Conservation (phyloP, 2,113 vertebrate species). For the Ranitomeya imitator region DNA sequence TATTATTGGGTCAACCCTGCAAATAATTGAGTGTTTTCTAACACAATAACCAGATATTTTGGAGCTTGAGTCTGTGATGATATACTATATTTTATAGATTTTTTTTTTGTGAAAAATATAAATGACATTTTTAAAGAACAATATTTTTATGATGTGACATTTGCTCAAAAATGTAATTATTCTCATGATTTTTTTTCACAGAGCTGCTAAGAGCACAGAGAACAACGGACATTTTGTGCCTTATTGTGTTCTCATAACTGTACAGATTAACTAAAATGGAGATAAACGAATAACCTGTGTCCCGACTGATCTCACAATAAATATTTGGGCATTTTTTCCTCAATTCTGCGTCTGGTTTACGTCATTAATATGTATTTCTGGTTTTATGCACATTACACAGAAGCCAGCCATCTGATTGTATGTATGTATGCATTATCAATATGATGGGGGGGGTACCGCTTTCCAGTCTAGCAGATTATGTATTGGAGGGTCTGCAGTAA, state of each 20-base stretch:
- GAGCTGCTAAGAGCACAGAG: not conserved
- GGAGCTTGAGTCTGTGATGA: not conserved
- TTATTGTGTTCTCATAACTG: not conserved
- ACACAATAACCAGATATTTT: not conserved
- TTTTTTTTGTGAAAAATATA: not conserved
- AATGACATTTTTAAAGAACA: not conserved
- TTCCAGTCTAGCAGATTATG: no score
- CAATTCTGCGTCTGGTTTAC: not conserved
- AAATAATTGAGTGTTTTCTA: not conserved
- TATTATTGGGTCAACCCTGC: not conserved
- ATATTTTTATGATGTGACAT: not conserved
- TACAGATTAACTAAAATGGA: not conserved
- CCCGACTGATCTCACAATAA: not conserved
- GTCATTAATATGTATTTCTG: not conserved
- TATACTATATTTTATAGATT: not conserved
- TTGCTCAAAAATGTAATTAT: not conserved
- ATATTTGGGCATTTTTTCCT: constrained; percentile 2
- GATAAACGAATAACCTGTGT: not conserved
- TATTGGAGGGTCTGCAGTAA: no score
- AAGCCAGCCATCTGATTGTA: no score
- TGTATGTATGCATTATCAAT: not conserved
- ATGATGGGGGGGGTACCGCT: no score
- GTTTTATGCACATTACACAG: no score
- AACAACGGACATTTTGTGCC: not conserved
- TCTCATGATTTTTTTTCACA: not conserved